These are phyloP conservation scores for Tapirus indicus DNA, from an alignment of 2,797 vertebrate genomes.

Conservation along the genomic window DNA sequence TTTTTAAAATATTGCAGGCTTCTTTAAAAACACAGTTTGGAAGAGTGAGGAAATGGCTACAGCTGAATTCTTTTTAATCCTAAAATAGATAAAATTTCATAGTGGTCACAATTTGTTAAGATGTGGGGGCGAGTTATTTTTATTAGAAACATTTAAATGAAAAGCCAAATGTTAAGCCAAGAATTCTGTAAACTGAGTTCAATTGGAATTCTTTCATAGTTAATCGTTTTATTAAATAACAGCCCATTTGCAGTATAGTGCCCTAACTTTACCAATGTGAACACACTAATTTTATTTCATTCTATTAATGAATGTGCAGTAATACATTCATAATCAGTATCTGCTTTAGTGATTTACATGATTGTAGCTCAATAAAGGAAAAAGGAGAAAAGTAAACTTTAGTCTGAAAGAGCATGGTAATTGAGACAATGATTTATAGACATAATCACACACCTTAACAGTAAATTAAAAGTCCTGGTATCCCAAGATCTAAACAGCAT, in stretches of 20 bases:
- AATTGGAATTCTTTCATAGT: not conserved
- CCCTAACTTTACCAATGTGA: not conserved
- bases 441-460: not conserved
- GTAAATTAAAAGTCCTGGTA: not conserved
- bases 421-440: not conserved
- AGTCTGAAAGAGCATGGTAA: not conserved
- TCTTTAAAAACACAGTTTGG: not conserved
- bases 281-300: not conserved
- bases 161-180: not conserved
- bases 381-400: not conserved
- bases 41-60: not conserved
- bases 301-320: not conserved
- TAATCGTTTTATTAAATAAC: not conserved
- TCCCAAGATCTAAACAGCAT: not conserved
- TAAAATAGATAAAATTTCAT: not conserved
- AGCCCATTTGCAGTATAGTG: not conserved
- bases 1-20: not conserved
- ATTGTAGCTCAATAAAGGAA: not conserved
- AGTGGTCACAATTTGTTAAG: not conserved
- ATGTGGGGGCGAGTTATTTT: not conserved
- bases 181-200: not conserved
- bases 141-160: not conserved
- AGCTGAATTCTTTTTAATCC: not conserved
- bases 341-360: not conserved
- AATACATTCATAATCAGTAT: not conserved